Evolutionary conservation across 2,888 invertebrate genomes (phyloP).

Genomic region (Ametastegia equiseti): DNA sequence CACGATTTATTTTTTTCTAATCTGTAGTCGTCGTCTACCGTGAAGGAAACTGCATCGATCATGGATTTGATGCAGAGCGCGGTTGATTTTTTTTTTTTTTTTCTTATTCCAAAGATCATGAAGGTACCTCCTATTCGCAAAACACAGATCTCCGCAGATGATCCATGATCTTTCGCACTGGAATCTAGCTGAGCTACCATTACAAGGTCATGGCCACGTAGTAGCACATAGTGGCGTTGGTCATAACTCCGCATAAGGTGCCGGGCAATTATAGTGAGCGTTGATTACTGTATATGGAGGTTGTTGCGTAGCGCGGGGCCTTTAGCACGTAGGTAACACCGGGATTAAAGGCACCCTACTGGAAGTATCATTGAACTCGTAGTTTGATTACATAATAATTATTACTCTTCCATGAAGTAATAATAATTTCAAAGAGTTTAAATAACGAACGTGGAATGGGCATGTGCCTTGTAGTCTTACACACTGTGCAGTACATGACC

Average conservation of each 20-base stretch:
- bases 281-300: background rate
- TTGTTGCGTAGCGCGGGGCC: background rate
- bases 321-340: background rate
- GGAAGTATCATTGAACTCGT: slow-evolving; percentile 30
- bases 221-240: background rate
- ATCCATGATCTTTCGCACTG: background rate
- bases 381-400: slow-evolving; percentile 35
- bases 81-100: too few species aligned
- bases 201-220: background rate
- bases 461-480: background rate
- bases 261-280: slow-evolving; percentile 2
- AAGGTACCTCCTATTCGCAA: too few species aligned
- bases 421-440: slow-evolving; percentile 20
- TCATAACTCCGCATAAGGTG: slow-evolving; percentile 7
- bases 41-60: too few species aligned
- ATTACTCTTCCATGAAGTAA: slow-evolving; percentile 1
- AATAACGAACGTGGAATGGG: background rate
- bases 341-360: background rate
- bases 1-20: too few species aligned
- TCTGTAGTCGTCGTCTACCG: too few species aligned
- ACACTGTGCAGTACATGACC: too few species aligned
- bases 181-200: background rate
- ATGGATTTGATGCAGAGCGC: too few species aligned
- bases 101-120: too few species aligned
- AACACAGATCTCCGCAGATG: too few species aligned